phyloP scores from a whole-genome alignment of 1,140 invertebrate genomes.

The Metaphire vulgaris region DNA sequence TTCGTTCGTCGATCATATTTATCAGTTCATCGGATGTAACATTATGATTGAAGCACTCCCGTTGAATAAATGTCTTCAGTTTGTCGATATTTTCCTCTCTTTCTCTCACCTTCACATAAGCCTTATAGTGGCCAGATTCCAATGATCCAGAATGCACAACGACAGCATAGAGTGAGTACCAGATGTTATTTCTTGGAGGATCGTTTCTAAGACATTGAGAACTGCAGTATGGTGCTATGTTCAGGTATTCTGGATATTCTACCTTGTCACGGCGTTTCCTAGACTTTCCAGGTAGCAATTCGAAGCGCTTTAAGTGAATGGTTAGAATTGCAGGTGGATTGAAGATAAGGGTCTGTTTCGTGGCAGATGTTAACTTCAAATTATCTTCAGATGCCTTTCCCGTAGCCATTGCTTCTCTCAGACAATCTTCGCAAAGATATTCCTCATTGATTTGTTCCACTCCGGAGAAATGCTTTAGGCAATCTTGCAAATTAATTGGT shows the following conservation, averaged over 20 bases:
- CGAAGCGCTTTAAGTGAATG: neutral
- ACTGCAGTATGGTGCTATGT: neutral
- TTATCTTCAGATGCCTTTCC: neutral
- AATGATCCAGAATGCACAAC: neutral
- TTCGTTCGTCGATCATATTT: neutral
- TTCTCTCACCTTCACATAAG: neutral
- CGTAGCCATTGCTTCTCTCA: neutral
- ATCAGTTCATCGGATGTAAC: neutral
- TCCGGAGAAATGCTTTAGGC: neutral
- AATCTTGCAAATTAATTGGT: neutral
- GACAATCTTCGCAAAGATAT: neutral
- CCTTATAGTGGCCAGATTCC: neutral
- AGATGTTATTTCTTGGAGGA: neutral
- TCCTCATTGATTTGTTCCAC: neutral
- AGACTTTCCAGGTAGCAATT: neutral
- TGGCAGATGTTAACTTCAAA: neutral
- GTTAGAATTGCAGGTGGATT: neutral
- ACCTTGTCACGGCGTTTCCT: neutral
- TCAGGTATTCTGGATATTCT: neutral
- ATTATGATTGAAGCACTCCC: neutral
- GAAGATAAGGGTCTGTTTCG: neutral
- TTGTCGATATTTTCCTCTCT: neutral
- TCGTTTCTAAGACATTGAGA: neutral
- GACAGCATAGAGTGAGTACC: neutral
- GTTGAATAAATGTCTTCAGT: neutral